Conservation (phyloP, 2,888 invertebrate genomes). For the Heliconius ethilla region DNA sequence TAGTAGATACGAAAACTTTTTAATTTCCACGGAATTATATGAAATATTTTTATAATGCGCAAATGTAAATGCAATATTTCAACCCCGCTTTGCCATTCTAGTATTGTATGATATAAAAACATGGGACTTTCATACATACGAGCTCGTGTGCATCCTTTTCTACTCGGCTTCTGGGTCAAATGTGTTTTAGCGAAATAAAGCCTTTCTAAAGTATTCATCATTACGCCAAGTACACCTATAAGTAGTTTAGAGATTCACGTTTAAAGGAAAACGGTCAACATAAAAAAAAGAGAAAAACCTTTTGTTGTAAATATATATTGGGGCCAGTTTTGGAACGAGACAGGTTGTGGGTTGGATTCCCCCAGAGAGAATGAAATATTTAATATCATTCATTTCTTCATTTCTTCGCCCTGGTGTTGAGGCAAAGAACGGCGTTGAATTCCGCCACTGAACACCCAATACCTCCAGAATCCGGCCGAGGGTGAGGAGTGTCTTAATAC, state of each 20-base stretch:
- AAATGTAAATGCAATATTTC: slow-evolving; percentile 36
- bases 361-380: no score
- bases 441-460: no score
- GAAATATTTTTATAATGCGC: slow-evolving; percentile 32
- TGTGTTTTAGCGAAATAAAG: slow-evolving; percentile 30
- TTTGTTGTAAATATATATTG: not conserved
- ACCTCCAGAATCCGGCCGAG: no score
- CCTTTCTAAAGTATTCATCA: slow-evolving; percentile 27
- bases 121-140: slow-evolving; percentile 32
- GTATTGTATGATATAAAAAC: slow-evolving; percentile 33
- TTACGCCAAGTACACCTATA: slow-evolving; percentile 15
- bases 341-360: no score
- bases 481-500: no score
- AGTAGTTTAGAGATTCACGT: slow-evolving; percentile 11
- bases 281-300: not conserved
- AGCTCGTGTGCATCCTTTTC: slow-evolving; percentile 37
- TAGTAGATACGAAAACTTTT: slow-evolving; percentile 28
- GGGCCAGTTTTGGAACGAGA: no score
- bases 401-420: no score
- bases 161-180: slow-evolving; percentile 35
- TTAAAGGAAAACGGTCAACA: not conserved
- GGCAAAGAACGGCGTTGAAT: no score
- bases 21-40: slow-evolving; percentile 34
- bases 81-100: slow-evolving; percentile 23
- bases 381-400: no score